Evolutionary conservation across 2,888 invertebrate genomes (phyloP), one percentile per base, ranked within the genome.

Genomic region (Uropetala carovei): DNA sequence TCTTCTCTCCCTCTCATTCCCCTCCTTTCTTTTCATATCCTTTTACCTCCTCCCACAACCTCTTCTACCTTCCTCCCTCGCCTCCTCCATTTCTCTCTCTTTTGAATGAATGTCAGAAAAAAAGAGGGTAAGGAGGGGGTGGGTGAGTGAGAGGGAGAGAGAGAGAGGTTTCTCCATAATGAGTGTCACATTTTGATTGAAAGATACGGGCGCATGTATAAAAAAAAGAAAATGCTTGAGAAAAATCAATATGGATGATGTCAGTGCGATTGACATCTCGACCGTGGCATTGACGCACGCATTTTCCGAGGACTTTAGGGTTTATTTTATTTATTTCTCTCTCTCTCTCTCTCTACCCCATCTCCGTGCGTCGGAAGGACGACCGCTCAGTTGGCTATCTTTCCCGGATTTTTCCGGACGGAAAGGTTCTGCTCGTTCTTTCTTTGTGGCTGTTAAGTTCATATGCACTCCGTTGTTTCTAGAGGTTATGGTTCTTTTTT

Each of bases 171-270:
- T 75, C 27, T 75, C 27, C 75, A 75, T 75, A 75, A 75, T 75
- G 75, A 75, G 27, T 27, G 75, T 75, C 75, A 75, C 75, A 75
- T 75, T 27, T 75, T 27, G 75, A 75, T 75, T 75, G 75, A 75
- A 75, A 75, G 75, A 75, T 75, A 75, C 75, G 75, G 75, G 22
- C 68, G n/a, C 22, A 22, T 75, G 27, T 75, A 22, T n/a, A 68
- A 68, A 68, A 13, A n/a, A 27, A 75, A 27, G 75, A 27, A 27
- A 27, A 27, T 27, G 27, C 22, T 27, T 27, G 27, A 75, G 75
- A 4, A 27, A 75, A 75, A 75, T 75, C 75, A 75, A 75, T 75
- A 22, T 11, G 75, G 75, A 68, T 27, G 75, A 27, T 75, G 27
- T 22, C 27, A 75, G 10, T 22, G 75, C 75, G 75, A 75, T 75